A percentile compares a stretch with the other conserved stretches of the same genome.
These are phyloP conservation scores for Mobula hypostoma DNA, from an alignment of 2,113 vertebrate genomes.

Conservation along the genomic window DNA sequence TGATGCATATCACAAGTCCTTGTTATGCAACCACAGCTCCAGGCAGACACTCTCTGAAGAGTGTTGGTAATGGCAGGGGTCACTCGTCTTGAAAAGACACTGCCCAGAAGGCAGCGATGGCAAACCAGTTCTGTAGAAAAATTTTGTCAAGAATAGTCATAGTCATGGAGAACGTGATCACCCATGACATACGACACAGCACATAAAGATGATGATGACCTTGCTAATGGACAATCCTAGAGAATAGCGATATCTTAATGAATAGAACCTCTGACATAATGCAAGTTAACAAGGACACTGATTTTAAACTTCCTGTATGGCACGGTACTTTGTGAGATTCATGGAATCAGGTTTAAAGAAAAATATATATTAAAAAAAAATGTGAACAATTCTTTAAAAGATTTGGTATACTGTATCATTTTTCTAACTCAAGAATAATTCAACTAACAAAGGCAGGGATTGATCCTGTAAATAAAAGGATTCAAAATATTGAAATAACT, in stretches of 20 bases:
- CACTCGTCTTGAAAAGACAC: no score
- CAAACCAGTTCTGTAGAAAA: no score
- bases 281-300: background rate
- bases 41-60: no score
- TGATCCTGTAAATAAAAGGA: background rate
- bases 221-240: background rate
- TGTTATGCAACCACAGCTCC: no score
- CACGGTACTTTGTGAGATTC: background rate
- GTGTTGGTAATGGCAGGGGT: no score
- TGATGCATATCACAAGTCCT: no score
- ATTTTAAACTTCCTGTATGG: background rate
- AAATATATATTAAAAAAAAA: background rate
- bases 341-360: background rate
- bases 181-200: no score
- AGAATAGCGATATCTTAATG: background rate
- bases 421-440: background rate
- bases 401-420: background rate
- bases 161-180: no score
- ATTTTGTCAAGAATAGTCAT: no score
- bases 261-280: background rate
- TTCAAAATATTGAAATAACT: background rate
- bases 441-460: background rate
- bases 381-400: background rate
- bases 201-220: background rate
- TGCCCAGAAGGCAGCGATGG: no score